phyloP scores from a whole-genome alignment of 2,888 invertebrate species.

The Dendrolimus houi region DNA sequence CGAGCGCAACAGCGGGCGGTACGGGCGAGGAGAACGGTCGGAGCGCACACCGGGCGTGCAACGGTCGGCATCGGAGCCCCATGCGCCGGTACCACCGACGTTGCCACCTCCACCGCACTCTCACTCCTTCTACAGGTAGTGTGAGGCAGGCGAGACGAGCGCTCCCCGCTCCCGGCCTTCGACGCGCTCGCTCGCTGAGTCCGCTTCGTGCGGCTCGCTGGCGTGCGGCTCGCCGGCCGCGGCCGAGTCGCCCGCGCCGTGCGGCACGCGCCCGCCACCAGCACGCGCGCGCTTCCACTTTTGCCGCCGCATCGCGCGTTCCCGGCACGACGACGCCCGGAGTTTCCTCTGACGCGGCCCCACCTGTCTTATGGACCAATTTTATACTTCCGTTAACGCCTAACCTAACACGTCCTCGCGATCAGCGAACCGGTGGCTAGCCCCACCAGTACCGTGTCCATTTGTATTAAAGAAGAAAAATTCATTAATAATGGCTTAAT shows the following conservation, averaged over 20 bases:
- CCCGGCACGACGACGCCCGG: slow-evolving; percentile 51
- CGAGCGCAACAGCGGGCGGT: slow-evolving; percentile 28
- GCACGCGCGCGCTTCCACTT: slow-evolving; percentile 59
- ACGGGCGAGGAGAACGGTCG: slow-evolving; percentile 35
- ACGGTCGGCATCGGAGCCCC: slow-evolving; percentile 78
- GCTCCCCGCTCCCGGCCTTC: slow-evolving; percentile 57
- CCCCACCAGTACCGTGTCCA: slow-evolving; percentile 49
- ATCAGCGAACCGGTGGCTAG: slow-evolving; percentile 35
- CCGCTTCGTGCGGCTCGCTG: slow-evolving; percentile 64
- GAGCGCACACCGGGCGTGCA: slow-evolving; percentile 72
- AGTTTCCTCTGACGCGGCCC: slow-evolving; percentile 57
- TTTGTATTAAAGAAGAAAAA: slow-evolving; percentile 43
- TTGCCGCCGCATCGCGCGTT: slow-evolving; percentile 57
- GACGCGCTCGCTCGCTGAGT: slow-evolving; percentile 71
- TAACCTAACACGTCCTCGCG: slow-evolving; percentile 58
- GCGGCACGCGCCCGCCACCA: slow-evolving; percentile 29
- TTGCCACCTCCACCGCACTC: slow-evolving; percentile 72
- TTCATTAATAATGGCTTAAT: slow-evolving; percentile 41
- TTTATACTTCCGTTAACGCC: slow-evolving; percentile 63
- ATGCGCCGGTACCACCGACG: slow-evolving; percentile 70
- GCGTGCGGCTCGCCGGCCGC: slow-evolving; percentile 29
- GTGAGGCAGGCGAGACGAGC: slow-evolving; percentile 72
- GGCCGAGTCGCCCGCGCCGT: slow-evolving; percentile 22
- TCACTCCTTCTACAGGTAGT: slow-evolving; percentile 73
- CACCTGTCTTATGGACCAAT: slow-evolving; percentile 61